A percentile compares a stretch with the other conserved stretches of the same genome.
Evolutionary conservation across 2,113 vertebrate genomes (phyloP).

Genomic region (Albula glossodonta): DNA sequence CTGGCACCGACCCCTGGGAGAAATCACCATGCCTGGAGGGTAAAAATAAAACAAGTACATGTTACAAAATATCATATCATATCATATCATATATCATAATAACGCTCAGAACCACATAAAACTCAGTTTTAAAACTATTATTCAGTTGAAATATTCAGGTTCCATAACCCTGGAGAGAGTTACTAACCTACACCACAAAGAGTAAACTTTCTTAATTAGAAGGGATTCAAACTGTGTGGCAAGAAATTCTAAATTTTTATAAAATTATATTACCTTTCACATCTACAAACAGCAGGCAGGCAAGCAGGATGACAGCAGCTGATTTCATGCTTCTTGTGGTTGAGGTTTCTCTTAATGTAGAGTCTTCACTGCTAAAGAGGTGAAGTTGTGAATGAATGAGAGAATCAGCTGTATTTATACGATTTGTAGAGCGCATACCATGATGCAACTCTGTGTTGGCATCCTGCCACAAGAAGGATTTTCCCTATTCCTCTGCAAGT

Average conservation of each 20-base stretch:
- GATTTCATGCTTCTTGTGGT: slow-evolving; percentile 7
- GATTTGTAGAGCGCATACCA: neutral
- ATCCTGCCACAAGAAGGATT: neutral
- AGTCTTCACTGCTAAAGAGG: neutral
- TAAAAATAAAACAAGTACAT: neutral
- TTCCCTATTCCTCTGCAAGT: neutral
- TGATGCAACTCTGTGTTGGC: neutral
- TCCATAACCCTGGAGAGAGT: neutral
- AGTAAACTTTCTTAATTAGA: no score
- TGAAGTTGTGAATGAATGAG: slow-evolving; percentile 11
- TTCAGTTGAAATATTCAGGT: no score
- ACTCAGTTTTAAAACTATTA: no score
- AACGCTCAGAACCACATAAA: no score
- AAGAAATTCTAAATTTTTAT: no score
- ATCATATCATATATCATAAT: neutral
- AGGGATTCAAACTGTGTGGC: no score
- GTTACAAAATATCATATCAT: neutral
- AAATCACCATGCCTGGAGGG: neutral
- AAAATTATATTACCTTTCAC: slow-evolving; percentile 12
- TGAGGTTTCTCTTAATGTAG: neutral
- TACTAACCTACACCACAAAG: no score
- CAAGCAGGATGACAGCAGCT: slow-evolving; percentile 10
- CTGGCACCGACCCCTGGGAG: slow-evolving; percentile 6
- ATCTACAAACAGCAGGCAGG: slow-evolving; percentile 12
- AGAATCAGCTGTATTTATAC: slow-evolving; percentile 3